These are phyloP conservation scores for Conus canariensis DNA, from an alignment of 2,888 invertebrate species.

Conservation along the genomic window DNA sequence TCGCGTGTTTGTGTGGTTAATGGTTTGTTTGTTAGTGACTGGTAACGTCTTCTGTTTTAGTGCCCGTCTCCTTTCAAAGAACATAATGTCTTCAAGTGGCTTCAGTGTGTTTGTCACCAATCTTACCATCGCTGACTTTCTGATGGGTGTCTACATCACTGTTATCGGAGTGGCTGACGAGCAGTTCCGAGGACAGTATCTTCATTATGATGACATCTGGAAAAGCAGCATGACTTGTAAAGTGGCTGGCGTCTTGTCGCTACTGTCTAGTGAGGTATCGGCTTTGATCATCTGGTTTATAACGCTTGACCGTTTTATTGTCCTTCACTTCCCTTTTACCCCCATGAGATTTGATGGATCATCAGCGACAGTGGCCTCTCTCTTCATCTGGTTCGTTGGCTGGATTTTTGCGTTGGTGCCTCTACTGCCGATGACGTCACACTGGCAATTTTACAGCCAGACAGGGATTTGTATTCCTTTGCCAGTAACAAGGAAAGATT, in stretches of 20 bases:
- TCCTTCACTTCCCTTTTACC: background rate
- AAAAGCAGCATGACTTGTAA: background rate
- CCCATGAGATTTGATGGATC: background rate
- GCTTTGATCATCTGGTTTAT: background rate
- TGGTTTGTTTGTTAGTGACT: background rate
- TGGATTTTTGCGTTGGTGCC: background rate
- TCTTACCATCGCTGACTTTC: background rate
- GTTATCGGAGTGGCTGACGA: background rate
- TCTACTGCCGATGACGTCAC: background rate
- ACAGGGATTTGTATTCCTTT: background rate
- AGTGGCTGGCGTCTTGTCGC: background rate
- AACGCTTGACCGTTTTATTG: background rate
- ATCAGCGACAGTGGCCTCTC: background rate
- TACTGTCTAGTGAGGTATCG: background rate
- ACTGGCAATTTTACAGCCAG: background rate
- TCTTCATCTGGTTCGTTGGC: background rate
- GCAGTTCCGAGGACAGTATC: background rate
- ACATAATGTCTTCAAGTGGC: background rate
- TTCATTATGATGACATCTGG: background rate
- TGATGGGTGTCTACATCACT: background rate
- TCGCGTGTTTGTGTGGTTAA: background rate
- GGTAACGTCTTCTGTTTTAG: background rate
- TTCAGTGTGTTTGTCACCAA: slow-evolving; percentile 16
- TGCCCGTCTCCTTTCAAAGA: background rate
- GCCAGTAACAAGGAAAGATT: background rate